Conservation (phyloP, 1,140 invertebrate genomes). For the Psix sp. region DNA sequence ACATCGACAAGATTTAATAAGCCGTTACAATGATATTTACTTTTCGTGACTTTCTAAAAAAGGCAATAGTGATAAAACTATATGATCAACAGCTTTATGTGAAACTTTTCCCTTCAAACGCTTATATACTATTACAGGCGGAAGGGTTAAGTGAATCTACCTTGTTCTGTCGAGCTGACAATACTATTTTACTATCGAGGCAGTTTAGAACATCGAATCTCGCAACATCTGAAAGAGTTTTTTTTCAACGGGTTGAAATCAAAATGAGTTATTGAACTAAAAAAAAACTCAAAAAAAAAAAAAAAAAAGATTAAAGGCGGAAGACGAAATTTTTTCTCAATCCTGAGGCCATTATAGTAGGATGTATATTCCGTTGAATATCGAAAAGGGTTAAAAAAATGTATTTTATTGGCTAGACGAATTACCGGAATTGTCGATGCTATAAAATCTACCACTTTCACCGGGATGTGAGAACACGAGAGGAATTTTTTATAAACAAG, state of each 20-base stretch:
- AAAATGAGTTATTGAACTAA: too few relatives aligned
- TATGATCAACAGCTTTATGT: constrained; percentile 66
- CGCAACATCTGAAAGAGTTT: constrained; percentile 58
- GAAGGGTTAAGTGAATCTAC: constrained; percentile 49
- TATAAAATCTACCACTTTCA: constrained; percentile 46
- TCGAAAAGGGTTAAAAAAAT: constrained; percentile 42
- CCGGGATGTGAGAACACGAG: constrained; percentile 19
- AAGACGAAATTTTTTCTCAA: constrained; percentile 25
- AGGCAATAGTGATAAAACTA: constrained; percentile 65
- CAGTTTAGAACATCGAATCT: constrained; percentile 52
- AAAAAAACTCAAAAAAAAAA: constrained; percentile 17
- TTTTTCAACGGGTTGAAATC: constrained; percentile 62
- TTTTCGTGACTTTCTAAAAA: constrained; percentile 52
- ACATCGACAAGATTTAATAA: constrained; percentile 47
- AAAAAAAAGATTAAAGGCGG: constrained; percentile 35
- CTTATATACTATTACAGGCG: constrained; percentile 55
- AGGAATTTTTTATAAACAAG: constrained; percentile 33
- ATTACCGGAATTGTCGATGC: constrained; percentile 24
- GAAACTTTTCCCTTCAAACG: constrained; percentile 67
- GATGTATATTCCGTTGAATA: constrained; percentile 11
- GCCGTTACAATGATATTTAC: constrained; percentile 59
- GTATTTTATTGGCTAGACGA: constrained; percentile 46
- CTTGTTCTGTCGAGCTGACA: constrained; percentile 59
- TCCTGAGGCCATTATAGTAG: constrained; percentile 21
- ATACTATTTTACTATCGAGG: constrained; percentile 72